These are phyloP conservation scores for Pluvianellus socialis DNA, from an alignment of 2,113 vertebrate genomes.

Conservation along the genomic window DNA sequence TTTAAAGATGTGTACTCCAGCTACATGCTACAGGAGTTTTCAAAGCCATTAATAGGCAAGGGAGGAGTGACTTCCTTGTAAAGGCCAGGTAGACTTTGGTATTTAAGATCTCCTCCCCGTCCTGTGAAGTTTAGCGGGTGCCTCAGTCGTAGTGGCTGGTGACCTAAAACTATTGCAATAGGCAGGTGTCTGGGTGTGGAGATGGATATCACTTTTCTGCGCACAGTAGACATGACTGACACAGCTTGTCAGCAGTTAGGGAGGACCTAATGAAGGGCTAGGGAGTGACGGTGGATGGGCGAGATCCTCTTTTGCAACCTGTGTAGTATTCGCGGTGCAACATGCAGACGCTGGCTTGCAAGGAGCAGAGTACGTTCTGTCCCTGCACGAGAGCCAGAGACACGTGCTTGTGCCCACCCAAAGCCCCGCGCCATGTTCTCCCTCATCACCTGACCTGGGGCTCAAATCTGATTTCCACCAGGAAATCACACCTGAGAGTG, in stretches of 20 bases:
- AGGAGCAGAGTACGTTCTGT: background rate
- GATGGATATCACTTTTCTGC: background rate
- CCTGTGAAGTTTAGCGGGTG: background rate
- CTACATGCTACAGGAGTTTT: background rate
- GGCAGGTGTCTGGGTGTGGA: background rate
- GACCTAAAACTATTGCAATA: background rate
- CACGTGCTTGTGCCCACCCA: rapidly evolving
- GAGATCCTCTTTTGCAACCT: background rate
- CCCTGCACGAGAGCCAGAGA: background rate
- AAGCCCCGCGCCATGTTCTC: background rate
- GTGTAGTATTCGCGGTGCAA: rapidly evolving
- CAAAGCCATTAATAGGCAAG: background rate
- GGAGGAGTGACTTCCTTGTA: background rate
- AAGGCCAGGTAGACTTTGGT: background rate
- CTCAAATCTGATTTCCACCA: background rate
- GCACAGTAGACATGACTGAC: background rate
- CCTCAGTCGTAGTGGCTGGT: background rate
- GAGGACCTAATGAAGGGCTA: background rate
- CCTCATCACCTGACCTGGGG: background rate
- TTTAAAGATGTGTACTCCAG: background rate
- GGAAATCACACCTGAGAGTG: background rate
- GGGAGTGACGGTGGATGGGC: background rate
- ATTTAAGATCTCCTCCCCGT: background rate
- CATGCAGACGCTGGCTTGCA: background rate
- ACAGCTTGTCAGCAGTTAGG: background rate